phyloP scores from a whole-genome alignment of 2,888 invertebrate genomes.

The Cephus rjabovi region DNA sequence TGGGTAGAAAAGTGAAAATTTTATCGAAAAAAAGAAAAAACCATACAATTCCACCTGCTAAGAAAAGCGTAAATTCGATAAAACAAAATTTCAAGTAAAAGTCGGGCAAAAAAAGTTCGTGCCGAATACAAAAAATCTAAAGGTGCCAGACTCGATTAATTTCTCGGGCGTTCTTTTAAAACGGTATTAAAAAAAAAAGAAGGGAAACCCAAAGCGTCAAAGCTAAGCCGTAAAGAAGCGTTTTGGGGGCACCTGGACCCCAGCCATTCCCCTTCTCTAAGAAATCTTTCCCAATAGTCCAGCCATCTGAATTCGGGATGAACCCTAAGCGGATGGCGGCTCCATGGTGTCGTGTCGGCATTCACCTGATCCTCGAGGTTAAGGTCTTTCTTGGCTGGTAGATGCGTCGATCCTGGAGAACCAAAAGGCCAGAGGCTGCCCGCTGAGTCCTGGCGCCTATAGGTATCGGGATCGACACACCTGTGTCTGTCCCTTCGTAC shows the following conservation, averaged over 20 bases:
- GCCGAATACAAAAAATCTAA: background rate
- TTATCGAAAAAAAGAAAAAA: background rate
- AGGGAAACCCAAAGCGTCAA: background rate
- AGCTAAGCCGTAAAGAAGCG: conserved; percentile 10
- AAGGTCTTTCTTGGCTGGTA: conserved; percentile 17
- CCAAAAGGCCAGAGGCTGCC: conserved; percentile 37
- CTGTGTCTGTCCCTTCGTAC: conserved; percentile 38
- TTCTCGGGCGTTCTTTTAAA: background rate
- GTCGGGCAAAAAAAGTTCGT: background rate
- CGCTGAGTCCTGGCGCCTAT: conserved; percentile 51
- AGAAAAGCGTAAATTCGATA: no score
- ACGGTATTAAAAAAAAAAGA: background rate
- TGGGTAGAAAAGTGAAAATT: background rate
- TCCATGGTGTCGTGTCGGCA: conserved; percentile 14
- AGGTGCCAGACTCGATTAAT: conserved; percentile 9
- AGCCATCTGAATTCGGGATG: conserved; percentile 10
- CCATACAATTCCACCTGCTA: background rate
- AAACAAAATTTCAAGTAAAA: background rate
- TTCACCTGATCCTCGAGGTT: conserved; percentile 21
- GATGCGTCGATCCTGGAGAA: conserved; percentile 24
- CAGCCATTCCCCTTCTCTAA: background rate
- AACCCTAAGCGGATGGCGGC: conserved; percentile 3
- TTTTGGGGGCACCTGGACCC: background rate
- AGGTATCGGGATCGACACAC: conserved; percentile 37
- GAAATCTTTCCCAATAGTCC: background rate